Base-by-base conservation (phyloP, 2,113 vertebrate species). In the Spilogale gracilis region DNA sequence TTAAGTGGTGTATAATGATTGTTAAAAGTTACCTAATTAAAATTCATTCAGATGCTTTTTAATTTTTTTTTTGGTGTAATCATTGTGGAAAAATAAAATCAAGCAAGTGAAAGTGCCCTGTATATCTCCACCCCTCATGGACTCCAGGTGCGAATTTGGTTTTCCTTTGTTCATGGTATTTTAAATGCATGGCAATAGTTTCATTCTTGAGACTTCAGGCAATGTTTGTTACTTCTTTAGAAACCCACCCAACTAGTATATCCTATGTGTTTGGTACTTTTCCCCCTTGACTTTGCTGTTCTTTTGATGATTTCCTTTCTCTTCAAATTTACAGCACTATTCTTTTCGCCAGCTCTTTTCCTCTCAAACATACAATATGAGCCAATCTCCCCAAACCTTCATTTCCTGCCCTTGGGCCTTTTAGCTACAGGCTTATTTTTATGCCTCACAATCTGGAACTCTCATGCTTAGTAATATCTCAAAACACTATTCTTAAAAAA, bases 91-190 rank as follows among this genome's bases (percentile, higher is more conserved):
- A 89, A 76, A 76, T 32, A 87, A 83, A 86, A 91, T 86, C 32
- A 95, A 69, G 25, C 52, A 65, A 90, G 30, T 95, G 32, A 96
- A 84, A 90, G 16, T 90, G 21, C 18, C 38, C 58, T 79, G 18
- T 87, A 78, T 79, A 88, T 76, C 45, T 67, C n/a, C 30, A 78
- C 48, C 25, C 43, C 6, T 32, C 63, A 84, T 92, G 23, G 9
- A 79, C 48, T 84, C 21, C 30, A 27, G 30, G 69, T 78, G 82
- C 58, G 9, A 45, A 38, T 86, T 91, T 91, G 76, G 61, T 50
- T 83, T 88, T 30, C 10, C 50, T 60, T 88, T 17, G 63, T 82
- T 82, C 25, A 45, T 21, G 38, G 50, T 60, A 63, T 84, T 84
- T 52, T 78, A 17, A 45, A 74, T 54, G 25, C 43, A 81, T 30